A percentile compares a stretch with the other conserved stretches of the same genome.
phyloP scores from a whole-genome alignment of 2,113 vertebrate species.

The Rhadina sibilatrix region DNA sequence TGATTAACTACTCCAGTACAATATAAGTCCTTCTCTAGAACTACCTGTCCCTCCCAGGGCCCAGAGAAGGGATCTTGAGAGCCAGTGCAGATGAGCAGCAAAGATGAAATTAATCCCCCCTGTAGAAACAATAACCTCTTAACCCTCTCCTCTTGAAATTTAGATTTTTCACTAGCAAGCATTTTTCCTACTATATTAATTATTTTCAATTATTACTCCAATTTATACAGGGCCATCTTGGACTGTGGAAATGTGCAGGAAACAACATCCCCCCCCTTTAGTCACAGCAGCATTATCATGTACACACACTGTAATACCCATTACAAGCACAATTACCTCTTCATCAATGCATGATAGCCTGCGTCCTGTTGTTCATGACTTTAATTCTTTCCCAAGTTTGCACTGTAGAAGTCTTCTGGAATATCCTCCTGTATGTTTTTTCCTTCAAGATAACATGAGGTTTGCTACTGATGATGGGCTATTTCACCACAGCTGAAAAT shows the following conservation, averaged over 20 bases:
- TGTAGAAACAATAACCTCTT: not conserved
- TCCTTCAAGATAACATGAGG: not conserved
- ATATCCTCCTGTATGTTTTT: not conserved
- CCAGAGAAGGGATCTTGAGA: not conserved
- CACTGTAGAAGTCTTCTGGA: not conserved
- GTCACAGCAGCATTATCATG: not conserved
- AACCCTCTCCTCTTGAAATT: not conserved
- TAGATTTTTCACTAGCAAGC: not conserved
- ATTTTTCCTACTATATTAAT: not conserved
- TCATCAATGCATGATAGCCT: not conserved
- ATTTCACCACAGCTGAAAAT: not conserved
- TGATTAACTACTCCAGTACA: not conserved
- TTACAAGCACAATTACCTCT: not conserved
- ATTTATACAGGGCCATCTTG: not conserved
- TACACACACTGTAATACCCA: fast-evolving
- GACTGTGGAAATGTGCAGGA: not conserved
- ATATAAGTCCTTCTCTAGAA: not conserved
- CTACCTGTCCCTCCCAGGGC: not conserved
- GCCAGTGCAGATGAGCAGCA: not conserved
- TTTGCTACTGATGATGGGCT: not conserved
- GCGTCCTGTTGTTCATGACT: not conserved
- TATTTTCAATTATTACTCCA: not conserved
- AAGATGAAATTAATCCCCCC: not conserved
- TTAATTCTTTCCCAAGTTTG: not conserved
- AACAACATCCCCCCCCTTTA: not conserved